Conservation (phyloP, 2,113 vertebrate genomes). For the Brienomyrus longianalis region DNA sequence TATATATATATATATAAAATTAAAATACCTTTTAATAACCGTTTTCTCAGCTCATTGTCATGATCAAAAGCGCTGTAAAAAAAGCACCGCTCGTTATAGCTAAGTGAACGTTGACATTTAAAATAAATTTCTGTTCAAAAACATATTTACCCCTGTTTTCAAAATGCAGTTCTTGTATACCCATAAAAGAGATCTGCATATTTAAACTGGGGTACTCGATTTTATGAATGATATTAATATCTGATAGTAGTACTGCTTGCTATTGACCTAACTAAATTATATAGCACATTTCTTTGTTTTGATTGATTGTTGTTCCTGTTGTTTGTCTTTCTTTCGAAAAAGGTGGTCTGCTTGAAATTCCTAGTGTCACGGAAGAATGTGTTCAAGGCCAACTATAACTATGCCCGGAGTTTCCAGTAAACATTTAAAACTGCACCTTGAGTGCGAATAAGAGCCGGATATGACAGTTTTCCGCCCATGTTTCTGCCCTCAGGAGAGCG, state of each 20-base stretch:
- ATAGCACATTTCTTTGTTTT: neutral
- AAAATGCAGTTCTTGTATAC: neutral
- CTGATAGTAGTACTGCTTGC: neutral
- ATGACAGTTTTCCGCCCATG: neutral
- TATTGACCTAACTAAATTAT: neutral
- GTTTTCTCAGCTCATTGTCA: neutral
- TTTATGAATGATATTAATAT: neutral
- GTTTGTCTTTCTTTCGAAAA: neutral
- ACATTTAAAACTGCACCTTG: neutral
- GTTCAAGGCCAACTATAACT: neutral
- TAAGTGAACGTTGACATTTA: neutral
- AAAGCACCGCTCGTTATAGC: neutral
- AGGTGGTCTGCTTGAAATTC: neutral
- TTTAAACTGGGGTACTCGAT: neutral
- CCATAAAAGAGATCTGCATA: neutral
- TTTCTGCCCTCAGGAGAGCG: conserved; percentile 61
- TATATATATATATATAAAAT: too few relatives aligned
- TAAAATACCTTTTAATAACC: too few relatives aligned
- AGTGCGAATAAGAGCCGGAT: neutral
- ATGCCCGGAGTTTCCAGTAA: neutral
- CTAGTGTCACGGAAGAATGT: neutral
- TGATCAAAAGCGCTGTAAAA: neutral
- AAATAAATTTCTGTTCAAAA: neutral
- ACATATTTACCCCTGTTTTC: neutral
- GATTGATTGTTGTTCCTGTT: neutral